Evolutionary conservation across 2,888 invertebrate species (phyloP).

Genomic region (Papilio elwesi): DNA sequence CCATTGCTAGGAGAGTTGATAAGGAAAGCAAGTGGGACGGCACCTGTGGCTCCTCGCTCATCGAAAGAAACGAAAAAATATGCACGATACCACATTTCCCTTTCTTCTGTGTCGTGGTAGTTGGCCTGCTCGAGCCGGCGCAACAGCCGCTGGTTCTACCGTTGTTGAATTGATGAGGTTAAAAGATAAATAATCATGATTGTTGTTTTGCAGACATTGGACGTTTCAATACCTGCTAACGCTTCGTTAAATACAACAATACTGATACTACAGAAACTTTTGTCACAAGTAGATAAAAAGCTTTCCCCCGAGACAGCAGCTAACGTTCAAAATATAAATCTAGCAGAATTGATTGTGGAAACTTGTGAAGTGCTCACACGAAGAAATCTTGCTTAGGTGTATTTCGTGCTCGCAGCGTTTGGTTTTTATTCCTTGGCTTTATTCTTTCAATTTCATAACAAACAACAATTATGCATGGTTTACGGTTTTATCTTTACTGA

Average conservation of each 20-base stretch:
- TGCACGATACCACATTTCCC: too few species aligned
- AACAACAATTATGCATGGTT: too few species aligned
- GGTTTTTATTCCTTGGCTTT: background rate
- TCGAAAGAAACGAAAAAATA: too few species aligned
- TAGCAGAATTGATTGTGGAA: slow-evolving; percentile 67
- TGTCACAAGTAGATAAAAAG: slow-evolving; percentile 61
- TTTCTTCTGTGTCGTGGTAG: too few species aligned
- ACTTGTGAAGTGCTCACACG: slow-evolving; percentile 67
- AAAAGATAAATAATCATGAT: background rate
- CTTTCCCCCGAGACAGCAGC: slow-evolving; percentile 39
- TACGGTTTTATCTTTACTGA: too few species aligned
- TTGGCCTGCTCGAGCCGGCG: too few species aligned
- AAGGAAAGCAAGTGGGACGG: too few species aligned
- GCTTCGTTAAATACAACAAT: slow-evolving; percentile 67
- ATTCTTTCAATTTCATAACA: background rate
- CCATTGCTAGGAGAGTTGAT: too few species aligned
- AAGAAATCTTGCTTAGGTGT: slow-evolving; percentile 55
- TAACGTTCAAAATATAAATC: slow-evolving; percentile 59
- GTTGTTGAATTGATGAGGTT: too few species aligned
- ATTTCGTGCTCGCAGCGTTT: background rate
- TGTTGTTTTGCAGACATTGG: slow-evolving; percentile 61
- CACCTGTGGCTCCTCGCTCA: too few species aligned
- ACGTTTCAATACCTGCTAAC: slow-evolving; percentile 72
- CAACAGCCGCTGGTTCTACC: too few species aligned
- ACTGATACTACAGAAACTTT: slow-evolving; percentile 62